Conservation (phyloP, 2,797 vertebrate species). For the Phoebastria nigripes region DNA sequence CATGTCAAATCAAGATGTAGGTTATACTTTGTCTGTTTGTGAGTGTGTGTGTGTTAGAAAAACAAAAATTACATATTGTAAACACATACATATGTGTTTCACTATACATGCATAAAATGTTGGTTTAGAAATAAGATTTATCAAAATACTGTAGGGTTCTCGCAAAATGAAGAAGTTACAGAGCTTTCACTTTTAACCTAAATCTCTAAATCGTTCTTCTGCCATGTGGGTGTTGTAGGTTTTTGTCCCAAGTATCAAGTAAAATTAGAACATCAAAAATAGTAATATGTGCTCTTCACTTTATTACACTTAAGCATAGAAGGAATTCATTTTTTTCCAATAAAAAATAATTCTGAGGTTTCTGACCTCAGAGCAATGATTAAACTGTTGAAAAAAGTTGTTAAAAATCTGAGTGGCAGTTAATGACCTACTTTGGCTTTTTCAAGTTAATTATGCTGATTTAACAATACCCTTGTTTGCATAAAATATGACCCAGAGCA, state of each 20-base stretch:
- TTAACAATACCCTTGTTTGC: conserved; percentile 36
- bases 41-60: neutral
- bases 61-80: neutral
- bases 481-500: conserved; percentile 47
- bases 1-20: conserved; percentile 99
- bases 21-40: conserved; percentile 52
- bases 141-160: neutral
- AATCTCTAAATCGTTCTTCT: neutral
- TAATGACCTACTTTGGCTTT: conserved; percentile 40
- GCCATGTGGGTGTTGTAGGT: neutral
- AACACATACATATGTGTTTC: neutral
- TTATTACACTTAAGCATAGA: neutral
- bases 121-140: neutral
- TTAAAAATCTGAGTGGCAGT: conserved; percentile 20
- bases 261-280: neutral
- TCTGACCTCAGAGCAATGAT: conserved; percentile 14
- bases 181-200: neutral
- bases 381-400: conserved; percentile 24
- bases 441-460: conserved; percentile 50
- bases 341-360: neutral
- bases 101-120: neutral
- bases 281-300: neutral
- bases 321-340: neutral
- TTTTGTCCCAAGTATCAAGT: neutral
- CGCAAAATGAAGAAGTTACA: neutral